Evolutionary conservation across 37 sponge, comb jelly and placozoan species (phyloP), one percentile per base, ranked within the genome.

Genomic region (Diacarnus erythraeanus): DNA sequence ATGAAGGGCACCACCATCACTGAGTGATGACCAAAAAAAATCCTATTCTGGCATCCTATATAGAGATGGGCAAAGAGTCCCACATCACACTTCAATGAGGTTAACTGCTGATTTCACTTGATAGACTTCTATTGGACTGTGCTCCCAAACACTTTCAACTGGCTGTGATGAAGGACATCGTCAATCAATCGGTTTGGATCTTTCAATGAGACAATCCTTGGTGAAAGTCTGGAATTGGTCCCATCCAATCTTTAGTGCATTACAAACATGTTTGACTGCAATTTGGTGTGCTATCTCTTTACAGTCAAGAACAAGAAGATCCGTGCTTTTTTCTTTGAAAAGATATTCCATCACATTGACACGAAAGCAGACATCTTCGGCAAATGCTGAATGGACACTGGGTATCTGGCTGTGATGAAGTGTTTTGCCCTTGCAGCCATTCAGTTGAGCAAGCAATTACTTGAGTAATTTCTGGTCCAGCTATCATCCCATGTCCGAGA

Each of bases 261-360:
- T 71, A n/a, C n/a, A n/a, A 67, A 79, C 71, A 44, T 71, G 25
- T 35, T 80, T 2, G 58, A 80, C 59, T 72, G 61, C 60, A 37
- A 36, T 44, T 26, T 4, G 69, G n/a, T 64, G 68, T 64, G 51
- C 69, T 75, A 83, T 83, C 54, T 75, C 76, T 71, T 83, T 83
- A 57, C 26, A 75, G 38, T 82, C 82, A 72, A 72, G 74, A 40
- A 82, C 82, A 72, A 73, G n/a, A n/a, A n/a, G 42, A 33, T 83
- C 76, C 20, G 26, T 15, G 57, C 77, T 75, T 34, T 74, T 69
- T 43, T 83, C 69, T 47, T 75, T 58, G 65, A 83, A 83, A 10
- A 83, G n/a, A 4, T 83, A 69, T 44, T 83, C 70, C 12, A 83
- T 75, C 1, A 40, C 76, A 75, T 20, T 61, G 1, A 82, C 44